Evolutionary conservation across 2,888 invertebrate genomes (phyloP).

Genomic region (Drosophila pseudotakahashii): DNA sequence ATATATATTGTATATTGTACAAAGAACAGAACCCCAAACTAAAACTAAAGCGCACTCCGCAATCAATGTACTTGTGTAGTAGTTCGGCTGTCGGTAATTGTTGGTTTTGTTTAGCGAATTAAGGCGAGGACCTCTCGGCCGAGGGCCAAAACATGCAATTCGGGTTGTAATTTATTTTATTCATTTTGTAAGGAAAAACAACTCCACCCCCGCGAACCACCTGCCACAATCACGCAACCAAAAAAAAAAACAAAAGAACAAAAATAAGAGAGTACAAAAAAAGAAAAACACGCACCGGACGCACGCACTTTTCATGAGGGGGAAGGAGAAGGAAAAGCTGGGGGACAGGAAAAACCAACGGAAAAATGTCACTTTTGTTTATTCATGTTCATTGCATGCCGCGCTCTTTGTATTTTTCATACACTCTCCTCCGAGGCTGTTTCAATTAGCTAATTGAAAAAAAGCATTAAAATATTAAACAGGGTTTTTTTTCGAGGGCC

Average conservation of each 20-base stretch:
- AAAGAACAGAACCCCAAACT: not conserved
- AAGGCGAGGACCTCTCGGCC: not conserved
- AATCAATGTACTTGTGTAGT: not conserved
- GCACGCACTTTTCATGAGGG: slow-evolving; percentile 41
- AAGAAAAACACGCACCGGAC: slow-evolving; percentile 35
- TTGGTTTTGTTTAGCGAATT: slow-evolving; percentile 27
- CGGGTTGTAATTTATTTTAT: slow-evolving; percentile 43
- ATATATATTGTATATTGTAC: not conserved
- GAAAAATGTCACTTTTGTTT: slow-evolving; percentile 47
- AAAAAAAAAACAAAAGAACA: not conserved
- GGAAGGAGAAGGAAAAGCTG: slow-evolving; percentile 1
- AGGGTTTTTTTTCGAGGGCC: not conserved
- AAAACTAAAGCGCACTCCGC: not conserved
- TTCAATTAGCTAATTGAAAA: slow-evolving; percentile 26
- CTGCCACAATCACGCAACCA: slow-evolving; percentile 38
- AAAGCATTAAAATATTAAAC: slow-evolving; percentile 1
- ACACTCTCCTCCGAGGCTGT: slow-evolving; percentile 17
- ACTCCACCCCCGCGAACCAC: slow-evolving; percentile 18
- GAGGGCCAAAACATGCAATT: slow-evolving; percentile 28
- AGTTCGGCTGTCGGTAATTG: slow-evolving; percentile 14
- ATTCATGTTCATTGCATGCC: slow-evolving; percentile 43
- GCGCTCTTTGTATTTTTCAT: slow-evolving; percentile 22
- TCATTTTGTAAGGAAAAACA: slow-evolving; percentile 19
- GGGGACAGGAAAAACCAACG: slow-evolving; percentile 24
- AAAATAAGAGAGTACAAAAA: not conserved